Base-by-base conservation (phyloP, 2,797 vertebrate genomes). In the Setipinna tenuifilis region DNA sequence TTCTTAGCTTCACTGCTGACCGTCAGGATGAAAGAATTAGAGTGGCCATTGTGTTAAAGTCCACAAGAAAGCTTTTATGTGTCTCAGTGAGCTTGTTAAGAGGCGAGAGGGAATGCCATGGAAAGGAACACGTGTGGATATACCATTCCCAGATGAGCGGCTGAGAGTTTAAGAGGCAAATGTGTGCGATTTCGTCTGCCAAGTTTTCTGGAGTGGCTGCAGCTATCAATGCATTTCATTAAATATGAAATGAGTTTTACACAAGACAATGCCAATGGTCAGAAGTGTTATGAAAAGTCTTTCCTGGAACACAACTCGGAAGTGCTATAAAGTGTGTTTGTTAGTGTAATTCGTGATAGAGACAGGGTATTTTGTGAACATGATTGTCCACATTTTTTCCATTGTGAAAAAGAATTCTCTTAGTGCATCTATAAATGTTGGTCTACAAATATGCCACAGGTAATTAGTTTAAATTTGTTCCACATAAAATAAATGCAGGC, bases 221-320 rank as follows among this genome's bases (percentile, higher is more conserved):
- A 86, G 88, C 90, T 88, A 93, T 94, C 90, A 90, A 90, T 93
- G 90, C 89, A 86, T 92, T 93, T 93, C 87, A 92, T 93, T 90
- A 90, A 94, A 94, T 90, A 90, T 93, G 86, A 93, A 88, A 86
- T 91, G 87, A 90, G 90, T 91, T 93, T 92, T 86, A 89, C 85
- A 89, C 91, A 86, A 88, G 89, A 91, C 91, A 71, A 25, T 84
- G 92, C 92, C 92, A 90, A 81, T 89, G 89, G 91, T 89, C 90
- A 91, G 84, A 90, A 91, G 91, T 87, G 82, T 82, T 68, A 87
- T 81, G 88, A 93, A 88, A 94, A 90, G 84, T 87, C 35, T 92
- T 94, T 94, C 93, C 92, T 95, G 94, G 94, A 94, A 91, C 83
- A 21, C 84, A 90, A 91, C 84, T 93, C 89, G 92, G 93, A 94